Conservation (phyloP, 2,113 vertebrate species). For the Ailurus styani region DNA sequence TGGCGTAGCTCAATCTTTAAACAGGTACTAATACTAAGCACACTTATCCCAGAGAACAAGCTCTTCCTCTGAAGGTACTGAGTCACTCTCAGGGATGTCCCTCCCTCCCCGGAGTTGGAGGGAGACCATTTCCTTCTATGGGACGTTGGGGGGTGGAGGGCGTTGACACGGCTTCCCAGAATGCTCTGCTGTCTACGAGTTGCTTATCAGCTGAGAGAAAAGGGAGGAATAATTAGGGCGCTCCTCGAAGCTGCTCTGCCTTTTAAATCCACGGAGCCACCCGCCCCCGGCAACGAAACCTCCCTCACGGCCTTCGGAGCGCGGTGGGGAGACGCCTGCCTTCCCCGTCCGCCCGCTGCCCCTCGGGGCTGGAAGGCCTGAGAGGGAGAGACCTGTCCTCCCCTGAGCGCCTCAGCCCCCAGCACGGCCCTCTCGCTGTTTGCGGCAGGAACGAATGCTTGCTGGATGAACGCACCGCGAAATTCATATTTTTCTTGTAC, state of each 20-base stretch:
- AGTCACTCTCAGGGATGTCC: slow-evolving; percentile 41
- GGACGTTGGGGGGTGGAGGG: slow-evolving; percentile 62
- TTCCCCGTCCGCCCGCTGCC: not conserved
- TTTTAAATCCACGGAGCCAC: not conserved
- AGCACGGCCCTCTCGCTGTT: not conserved
- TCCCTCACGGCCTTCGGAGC: not conserved
- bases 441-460: not conserved
- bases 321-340: rapidly evolving
- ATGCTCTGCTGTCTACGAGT: not conserved
- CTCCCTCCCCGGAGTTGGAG: slow-evolving; percentile 22
- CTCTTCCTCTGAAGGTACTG: slow-evolving; percentile 60
- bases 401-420: not conserved
- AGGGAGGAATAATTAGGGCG: slow-evolving; percentile 47
- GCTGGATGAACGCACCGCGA: not conserved
- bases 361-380: not conserved
- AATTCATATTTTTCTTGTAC: not conserved
- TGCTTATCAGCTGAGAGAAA: slow-evolving; percentile 62
- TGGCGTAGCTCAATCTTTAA: slow-evolving; percentile 31
- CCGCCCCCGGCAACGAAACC: not conserved
- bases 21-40: slow-evolving; percentile 40
- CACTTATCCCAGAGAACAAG: slow-evolving; percentile 51
- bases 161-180: slow-evolving; percentile 46
- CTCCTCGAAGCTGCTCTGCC: not conserved
- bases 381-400: not conserved
- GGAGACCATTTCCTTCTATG: slow-evolving; percentile 37